These are phyloP conservation scores for Zaprionus bogoriensis DNA, from an alignment of 2,888 invertebrate species.

Conservation along the genomic window DNA sequence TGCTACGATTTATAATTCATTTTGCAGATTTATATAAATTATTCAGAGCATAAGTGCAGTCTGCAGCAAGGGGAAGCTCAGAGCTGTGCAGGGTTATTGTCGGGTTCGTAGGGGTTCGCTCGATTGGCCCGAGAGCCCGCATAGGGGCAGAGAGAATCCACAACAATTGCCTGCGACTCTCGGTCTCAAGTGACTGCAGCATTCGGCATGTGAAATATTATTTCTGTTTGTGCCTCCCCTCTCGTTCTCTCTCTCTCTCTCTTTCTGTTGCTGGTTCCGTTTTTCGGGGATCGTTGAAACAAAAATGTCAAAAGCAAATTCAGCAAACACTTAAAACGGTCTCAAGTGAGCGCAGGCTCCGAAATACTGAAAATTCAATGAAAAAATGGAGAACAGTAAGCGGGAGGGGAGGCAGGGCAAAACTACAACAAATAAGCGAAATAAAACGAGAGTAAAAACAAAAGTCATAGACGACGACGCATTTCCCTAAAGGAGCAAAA, in stretches of 20 bases:
- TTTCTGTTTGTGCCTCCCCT: too few species aligned
- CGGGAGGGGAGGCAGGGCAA: background rate
- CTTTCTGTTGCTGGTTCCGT: background rate
- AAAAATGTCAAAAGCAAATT: slow-evolving; percentile 62
- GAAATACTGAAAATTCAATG: slow-evolving; percentile 36
- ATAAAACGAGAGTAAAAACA: slow-evolving; percentile 14
- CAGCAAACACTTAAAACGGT: slow-evolving; percentile 72
- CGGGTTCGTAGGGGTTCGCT: too few species aligned
- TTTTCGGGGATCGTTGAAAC: slow-evolving; percentile 18
- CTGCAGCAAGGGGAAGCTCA: too few species aligned
- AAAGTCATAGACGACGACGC: slow-evolving; percentile 32
- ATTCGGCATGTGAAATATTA: slow-evolving; percentile 31
- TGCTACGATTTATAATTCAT: background rate
- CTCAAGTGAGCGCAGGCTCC: slow-evolving; percentile 59
- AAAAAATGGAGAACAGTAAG: slow-evolving; percentile 12
- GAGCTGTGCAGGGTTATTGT: background rate
- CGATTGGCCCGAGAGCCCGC: background rate
- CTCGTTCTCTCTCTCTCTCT: too few species aligned
- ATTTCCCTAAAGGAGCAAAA: slow-evolving; percentile 57
- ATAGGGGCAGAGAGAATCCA: background rate
- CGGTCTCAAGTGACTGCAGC: slow-evolving; percentile 27
- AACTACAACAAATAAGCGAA: slow-evolving; percentile 28
- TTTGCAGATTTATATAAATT: background rate
- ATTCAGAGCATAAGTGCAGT: background rate
- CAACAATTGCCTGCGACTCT: background rate